Evolutionary conservation across 1,140 invertebrate species (phyloP), one percentile per base, ranked within the genome.

Genomic region (Trichonephila clavipes): DNA sequence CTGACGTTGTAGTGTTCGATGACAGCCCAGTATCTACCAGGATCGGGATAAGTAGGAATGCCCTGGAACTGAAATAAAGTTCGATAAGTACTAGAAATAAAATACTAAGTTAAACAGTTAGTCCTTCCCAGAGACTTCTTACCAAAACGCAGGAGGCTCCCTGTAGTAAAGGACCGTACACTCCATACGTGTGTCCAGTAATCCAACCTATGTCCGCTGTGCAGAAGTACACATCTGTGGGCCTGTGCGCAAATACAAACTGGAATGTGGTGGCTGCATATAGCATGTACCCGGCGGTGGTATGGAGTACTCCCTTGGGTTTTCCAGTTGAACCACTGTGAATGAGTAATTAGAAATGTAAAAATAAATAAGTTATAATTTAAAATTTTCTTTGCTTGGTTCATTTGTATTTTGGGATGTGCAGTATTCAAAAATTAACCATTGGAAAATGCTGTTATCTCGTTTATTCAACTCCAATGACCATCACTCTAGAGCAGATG

Each of bases 161-260:
- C 96, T 99, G 99, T 0, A 98, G 97, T 59, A 99, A 96, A 7
- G 99, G 98, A 24, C 98, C 99, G 95, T 99, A 99, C 8, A 98
- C 97, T 16, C 99, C 98, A 95, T 99, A 99, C 1, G 98, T 98
- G 96, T 99, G 99, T n/a, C 99, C 98, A 77, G 98, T 99, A 95
- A 99, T 99, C 99, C 99, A 99, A 82, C 99, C 99, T 92, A 99
- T 97, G 95, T 99, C 99, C 16, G 99, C 99, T 18, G 99, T 99
- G 95, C 99, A 99, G 98, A 98, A 99, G 96, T 98, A 99, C 82
- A 99, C 96, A 95, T 99, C 99, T 66, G 97, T 97, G 1, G 97
- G 97, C 94, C 98, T 97, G 96, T 99, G 98, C 95, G 99, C 98
- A 95, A 99, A 99, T 2, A 98, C 98, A 94, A 99, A 99, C 96